A percentile compares a stretch with the other conserved stretches of the same genome.
Evolutionary conservation across 2,797 vertebrate genomes (phyloP).

Genomic region (Odontamblyopus rebecca): DNA sequence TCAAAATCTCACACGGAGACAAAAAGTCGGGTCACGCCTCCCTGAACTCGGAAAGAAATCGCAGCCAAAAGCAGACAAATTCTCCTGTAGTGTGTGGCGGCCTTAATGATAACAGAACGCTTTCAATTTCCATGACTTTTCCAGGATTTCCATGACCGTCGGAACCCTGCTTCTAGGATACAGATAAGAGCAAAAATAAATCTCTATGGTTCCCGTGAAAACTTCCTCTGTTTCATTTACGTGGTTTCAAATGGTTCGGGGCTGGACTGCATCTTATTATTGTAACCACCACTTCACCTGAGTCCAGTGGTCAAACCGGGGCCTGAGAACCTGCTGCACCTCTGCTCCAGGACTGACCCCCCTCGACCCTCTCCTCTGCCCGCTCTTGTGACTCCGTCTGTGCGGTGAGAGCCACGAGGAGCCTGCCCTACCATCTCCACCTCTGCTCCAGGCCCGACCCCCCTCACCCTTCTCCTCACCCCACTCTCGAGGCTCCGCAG

Average conservation of each 20-base stretch:
- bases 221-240: too few relatives aligned
- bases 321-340: conserved; percentile 65
- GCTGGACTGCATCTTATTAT: conserved; percentile 25
- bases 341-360: conserved; percentile 25
- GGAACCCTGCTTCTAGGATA: too few relatives aligned
- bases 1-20: too few relatives aligned
- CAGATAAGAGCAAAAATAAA: too few relatives aligned
- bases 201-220: too few relatives aligned
- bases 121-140: too few relatives aligned
- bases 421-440: not conserved
- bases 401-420: conserved; percentile 16
- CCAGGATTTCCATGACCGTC: too few relatives aligned
- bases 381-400: conserved; percentile 4
- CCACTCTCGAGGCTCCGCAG: conserved; percentile 14
- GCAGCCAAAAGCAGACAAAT: too few relatives aligned
- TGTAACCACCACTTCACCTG: conserved; percentile 51
- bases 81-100: too few relatives aligned
- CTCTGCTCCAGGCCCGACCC: conserved; percentile 2
- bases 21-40: too few relatives aligned
- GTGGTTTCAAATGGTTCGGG: not conserved
- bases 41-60: too few relatives aligned
- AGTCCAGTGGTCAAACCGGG: conserved; percentile 25
- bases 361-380: conserved; percentile 50
- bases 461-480: conserved; percentile 52
- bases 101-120: too few relatives aligned